Percentiles rank a stretch among this genome's conserved stretches.
These are phyloP conservation scores for Dicaeum eximium DNA, from an alignment of 2,113 vertebrate species.

Conservation along the genomic window DNA sequence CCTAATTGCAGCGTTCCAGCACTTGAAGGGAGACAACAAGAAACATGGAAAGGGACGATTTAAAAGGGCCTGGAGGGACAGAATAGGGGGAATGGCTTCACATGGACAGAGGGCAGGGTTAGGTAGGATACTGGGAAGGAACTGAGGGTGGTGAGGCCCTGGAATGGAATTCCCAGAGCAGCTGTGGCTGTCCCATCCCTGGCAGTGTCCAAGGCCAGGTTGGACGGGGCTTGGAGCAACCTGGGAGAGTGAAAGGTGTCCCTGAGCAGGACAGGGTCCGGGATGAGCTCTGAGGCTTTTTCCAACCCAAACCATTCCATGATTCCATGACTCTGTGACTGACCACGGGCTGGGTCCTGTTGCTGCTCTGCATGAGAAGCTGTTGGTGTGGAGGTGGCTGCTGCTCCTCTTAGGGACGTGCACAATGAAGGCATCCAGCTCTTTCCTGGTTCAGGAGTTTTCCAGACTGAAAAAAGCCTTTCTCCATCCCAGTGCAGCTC, in stretches of 20 bases:
- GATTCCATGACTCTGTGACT: neutral
- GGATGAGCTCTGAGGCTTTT: neutral
- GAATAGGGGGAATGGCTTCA: neutral
- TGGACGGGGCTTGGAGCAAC: rapidly evolving
- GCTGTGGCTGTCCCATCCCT: neutral
- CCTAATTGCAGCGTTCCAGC: neutral
- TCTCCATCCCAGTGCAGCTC: neutral
- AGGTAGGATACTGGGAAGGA: too few species aligned
- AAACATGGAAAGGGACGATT: neutral
- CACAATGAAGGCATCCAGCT: neutral
- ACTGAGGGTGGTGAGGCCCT: neutral
- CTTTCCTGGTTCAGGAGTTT: neutral
- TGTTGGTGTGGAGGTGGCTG: neutral
- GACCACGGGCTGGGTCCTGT: neutral
- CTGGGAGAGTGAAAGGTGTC: neutral
- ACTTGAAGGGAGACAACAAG: neutral
- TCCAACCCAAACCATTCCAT: neutral
- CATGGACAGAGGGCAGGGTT: rapidly evolving
- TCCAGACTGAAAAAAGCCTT: neutral
- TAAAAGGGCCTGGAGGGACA: neutral
- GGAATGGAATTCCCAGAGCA: neutral
- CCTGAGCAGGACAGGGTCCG: neutral
- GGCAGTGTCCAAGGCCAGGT: neutral
- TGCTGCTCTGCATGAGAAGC: neutral
- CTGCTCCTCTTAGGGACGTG: neutral